A percentile compares a stretch with the other conserved stretches of the same genome.
Conservation (phyloP, 2,888 invertebrate genomes). For the Vesta saturnalis region DNA sequence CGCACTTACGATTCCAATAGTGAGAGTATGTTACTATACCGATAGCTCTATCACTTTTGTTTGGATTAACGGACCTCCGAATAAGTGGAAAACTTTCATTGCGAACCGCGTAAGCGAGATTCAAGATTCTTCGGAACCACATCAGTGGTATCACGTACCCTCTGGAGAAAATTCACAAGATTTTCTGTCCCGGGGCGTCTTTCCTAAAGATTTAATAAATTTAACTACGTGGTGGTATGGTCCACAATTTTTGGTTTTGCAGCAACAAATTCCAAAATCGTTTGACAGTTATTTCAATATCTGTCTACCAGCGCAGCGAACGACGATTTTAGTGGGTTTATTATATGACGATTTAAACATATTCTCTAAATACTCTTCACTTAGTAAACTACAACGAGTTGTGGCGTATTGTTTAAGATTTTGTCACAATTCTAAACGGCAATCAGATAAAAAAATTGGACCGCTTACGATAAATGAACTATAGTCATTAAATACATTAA, state of each 20-base stretch:
- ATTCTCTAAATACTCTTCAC: not conserved
- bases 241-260: not conserved
- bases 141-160: constrained; percentile 2
- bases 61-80: constrained; percentile 13
- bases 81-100: constrained; percentile 11
- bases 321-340: not conserved
- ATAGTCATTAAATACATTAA: too few relatives aligned
- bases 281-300: not conserved
- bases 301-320: not conserved
- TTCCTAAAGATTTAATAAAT: not conserved
- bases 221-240: constrained; percentile 11
- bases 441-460: too few relatives aligned
- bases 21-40: not conserved
- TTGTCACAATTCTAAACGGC: not conserved
- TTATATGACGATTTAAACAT: not conserved
- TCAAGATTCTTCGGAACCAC: not conserved
- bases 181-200: constrained; percentile 4
- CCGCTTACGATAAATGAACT: too few relatives aligned
- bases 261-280: not conserved
- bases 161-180: constrained; percentile 13
- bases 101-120: constrained; percentile 13
- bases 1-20: not conserved
- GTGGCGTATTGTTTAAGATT: not conserved
- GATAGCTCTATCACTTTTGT: constrained; percentile 5
- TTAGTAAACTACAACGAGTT: not conserved